Evolutionary conservation across 1,140 invertebrate genomes (phyloP).

Genomic region (Cydia amplana): DNA sequence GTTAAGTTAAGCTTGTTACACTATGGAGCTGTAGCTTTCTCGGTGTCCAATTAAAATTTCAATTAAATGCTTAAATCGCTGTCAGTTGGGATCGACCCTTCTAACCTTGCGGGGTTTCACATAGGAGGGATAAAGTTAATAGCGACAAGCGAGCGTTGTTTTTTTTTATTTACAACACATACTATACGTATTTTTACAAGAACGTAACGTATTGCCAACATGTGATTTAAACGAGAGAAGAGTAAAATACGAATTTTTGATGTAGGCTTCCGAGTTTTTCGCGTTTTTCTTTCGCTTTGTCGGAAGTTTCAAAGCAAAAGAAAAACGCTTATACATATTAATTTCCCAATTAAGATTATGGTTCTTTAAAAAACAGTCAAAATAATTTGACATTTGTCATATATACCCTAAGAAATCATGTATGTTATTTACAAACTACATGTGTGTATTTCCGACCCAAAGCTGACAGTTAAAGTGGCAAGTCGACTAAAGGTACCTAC

Average conservation of each 20-base stretch:
- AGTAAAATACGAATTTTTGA: too few relatives aligned
- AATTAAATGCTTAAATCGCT: slow-evolving; percentile 50
- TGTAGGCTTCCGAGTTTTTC: too few relatives aligned
- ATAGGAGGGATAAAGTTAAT: neutral
- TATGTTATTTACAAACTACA: too few relatives aligned
- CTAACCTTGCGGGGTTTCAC: slow-evolving; percentile 38
- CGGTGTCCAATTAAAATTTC: slow-evolving; percentile 53
- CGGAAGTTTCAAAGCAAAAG: too few relatives aligned
- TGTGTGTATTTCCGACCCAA: neutral
- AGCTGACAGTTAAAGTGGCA: neutral
- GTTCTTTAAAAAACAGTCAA: neutral
- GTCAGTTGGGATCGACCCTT: slow-evolving; percentile 47
- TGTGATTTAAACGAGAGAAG: too few relatives aligned
- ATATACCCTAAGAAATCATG: neutral
- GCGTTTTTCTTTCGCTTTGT: too few relatives aligned
- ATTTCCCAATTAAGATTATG: too few relatives aligned
- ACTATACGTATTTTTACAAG: too few relatives aligned
- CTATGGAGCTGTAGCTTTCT: slow-evolving; percentile 41
- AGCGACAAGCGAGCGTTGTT: neutral
- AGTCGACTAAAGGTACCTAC: neutral
- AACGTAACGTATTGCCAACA: too few relatives aligned
- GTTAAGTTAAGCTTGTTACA: slow-evolving; percentile 22
- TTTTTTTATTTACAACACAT: neutral
- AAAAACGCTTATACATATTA: too few relatives aligned
- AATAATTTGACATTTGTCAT: neutral